Evolutionary conservation across 1,140 invertebrate genomes (phyloP).

Genomic region (Drosophila pachea): DNA sequence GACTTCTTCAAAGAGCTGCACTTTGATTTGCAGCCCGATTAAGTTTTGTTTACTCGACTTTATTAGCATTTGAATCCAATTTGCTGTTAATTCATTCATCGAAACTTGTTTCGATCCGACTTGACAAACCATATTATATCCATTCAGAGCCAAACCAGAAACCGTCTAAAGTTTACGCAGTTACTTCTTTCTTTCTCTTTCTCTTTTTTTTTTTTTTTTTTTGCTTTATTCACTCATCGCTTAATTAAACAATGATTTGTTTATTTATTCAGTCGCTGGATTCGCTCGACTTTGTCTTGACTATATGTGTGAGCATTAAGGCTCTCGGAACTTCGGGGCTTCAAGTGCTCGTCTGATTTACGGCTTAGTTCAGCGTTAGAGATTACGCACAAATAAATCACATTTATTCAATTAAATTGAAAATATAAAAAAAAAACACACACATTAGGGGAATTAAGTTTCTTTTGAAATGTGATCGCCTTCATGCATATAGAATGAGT

Average conservation of each 20-base stretch:
- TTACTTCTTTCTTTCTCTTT: neutral
- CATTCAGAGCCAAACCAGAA: neutral
- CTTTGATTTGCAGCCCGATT: neutral
- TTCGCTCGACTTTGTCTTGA: slow-evolving; percentile 9
- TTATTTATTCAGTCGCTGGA: slow-evolving; percentile 6
- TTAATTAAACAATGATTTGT: slow-evolving; percentile 13
- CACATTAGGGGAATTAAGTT: too few species aligned
- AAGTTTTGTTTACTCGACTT: neutral
- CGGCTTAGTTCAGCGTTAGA: neutral
- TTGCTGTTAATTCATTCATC: slow-evolving; percentile 6
- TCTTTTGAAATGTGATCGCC: too few species aligned
- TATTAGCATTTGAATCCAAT: slow-evolving; percentile 3
- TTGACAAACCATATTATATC: neutral
- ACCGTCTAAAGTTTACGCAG: slow-evolving; percentile 8
- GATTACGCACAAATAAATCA: slow-evolving; percentile 7
- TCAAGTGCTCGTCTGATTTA: slow-evolving; percentile 1
- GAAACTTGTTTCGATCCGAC: slow-evolving; percentile 12
- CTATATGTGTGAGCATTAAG: neutral
- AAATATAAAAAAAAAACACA: neutral
- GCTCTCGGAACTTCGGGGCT: neutral
- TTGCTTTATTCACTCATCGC: slow-evolving; percentile 11
- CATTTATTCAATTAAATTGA: neutral
- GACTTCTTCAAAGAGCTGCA: neutral
- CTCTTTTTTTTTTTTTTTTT: neutral
- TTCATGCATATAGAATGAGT: too few species aligned